Evolutionary conservation across 2,113 vertebrate species (phyloP).

Genomic region (Sturnira hondurensis): DNA sequence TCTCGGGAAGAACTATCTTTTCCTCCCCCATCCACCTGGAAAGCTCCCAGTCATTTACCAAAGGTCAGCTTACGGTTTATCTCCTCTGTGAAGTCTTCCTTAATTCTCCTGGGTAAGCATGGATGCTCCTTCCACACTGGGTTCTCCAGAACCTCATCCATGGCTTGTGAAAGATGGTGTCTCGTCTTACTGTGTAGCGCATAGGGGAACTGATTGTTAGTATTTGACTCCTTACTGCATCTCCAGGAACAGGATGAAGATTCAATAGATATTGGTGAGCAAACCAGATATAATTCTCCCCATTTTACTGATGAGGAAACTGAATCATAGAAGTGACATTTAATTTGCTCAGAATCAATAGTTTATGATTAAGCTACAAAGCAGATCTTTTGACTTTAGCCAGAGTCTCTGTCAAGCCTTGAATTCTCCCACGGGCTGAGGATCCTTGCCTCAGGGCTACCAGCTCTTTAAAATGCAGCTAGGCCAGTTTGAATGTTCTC

Average conservation of each 20-base stretch:
- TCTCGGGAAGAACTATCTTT: neutral
- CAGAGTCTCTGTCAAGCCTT: neutral
- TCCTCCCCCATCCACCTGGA: neutral
- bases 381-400: neutral
- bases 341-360: constrained; percentile 11
- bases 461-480: neutral
- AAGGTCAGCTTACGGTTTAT: neutral
- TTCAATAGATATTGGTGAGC: neutral
- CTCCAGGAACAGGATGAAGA: neutral
- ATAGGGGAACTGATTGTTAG: neutral
- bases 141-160: neutral
- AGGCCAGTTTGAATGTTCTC: neutral
- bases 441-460: neutral
- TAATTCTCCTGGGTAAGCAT: neutral
- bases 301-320: neutral
- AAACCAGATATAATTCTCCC: neutral
- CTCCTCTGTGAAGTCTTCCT: neutral
- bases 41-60: neutral
- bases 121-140: neutral
- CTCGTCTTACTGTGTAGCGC: neutral
- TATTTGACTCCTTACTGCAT: neutral
- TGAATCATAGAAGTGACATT: neutral
- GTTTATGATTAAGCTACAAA: neutral
- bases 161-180: neutral
- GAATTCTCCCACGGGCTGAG: neutral